Evolutionary conservation across 2,797 vertebrate species (phyloP).

Genomic region (Gymnothorax javanicus): DNA sequence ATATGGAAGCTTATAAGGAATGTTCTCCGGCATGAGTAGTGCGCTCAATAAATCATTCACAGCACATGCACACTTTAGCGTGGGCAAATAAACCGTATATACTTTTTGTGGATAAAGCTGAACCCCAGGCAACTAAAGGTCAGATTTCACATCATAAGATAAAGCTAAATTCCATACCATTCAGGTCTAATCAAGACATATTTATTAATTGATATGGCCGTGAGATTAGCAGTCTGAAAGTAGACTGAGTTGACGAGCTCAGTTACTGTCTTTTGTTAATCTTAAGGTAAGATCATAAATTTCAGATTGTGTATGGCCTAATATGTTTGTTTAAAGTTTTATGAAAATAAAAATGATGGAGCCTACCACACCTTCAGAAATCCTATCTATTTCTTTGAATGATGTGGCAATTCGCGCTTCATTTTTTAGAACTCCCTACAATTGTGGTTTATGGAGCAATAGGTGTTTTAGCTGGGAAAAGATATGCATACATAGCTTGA

Average conservation of each 20-base stretch:
- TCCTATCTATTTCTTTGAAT: neutral
- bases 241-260: neutral
- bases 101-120: neutral
- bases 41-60: conserved; percentile 25
- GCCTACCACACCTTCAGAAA: neutral
- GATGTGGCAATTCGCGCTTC: neutral
- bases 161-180: neutral
- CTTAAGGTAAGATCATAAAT: neutral
- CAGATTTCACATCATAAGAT: neutral
- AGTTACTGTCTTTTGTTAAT: neutral
- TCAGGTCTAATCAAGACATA: neutral
- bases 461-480: neutral
- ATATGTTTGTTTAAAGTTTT: neutral
- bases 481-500: neutral
- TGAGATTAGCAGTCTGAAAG: neutral
- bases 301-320: neutral
- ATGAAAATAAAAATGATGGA: neutral
- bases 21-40: conserved; percentile 16
- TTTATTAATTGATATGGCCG: neutral
- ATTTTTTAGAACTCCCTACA: neutral
- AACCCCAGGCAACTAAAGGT: neutral
- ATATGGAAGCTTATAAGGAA: conserved; percentile 23
- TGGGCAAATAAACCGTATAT: neutral
- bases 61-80: neutral
- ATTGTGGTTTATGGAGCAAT: neutral